Evolutionary conservation across 2,797 vertebrate species (phyloP).

Genomic region (Vespertilio murinus): DNA sequence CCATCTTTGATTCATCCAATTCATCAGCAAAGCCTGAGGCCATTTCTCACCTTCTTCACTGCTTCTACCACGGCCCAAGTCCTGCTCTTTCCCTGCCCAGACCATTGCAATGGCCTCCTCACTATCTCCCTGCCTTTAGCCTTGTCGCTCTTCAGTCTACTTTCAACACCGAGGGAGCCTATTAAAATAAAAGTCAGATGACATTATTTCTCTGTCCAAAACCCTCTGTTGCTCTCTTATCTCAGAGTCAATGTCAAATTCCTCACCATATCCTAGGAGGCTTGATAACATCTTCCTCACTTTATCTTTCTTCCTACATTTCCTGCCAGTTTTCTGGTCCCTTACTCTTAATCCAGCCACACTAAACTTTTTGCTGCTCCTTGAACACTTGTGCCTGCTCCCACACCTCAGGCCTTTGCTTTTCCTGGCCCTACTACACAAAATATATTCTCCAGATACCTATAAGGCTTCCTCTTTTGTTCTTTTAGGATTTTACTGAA

Average conservation of each 20-base stretch:
- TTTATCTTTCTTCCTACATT: neutral
- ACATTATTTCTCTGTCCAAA: neutral
- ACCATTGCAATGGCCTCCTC: neutral
- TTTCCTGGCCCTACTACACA: neutral
- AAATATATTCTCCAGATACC: neutral
- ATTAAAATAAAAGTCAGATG: neutral
- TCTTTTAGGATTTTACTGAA: neutral
- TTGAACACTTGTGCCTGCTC: neutral
- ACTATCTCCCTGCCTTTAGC: neutral
- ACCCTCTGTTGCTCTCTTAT: neutral
- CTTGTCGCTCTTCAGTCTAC: neutral
- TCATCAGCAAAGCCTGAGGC: neutral
- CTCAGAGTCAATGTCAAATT: neutral
- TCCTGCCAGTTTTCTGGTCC: neutral
- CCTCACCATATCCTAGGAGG: neutral
- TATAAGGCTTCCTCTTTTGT: neutral
- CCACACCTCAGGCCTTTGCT: neutral
- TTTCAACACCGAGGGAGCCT: neutral
- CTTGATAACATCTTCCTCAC: neutral
- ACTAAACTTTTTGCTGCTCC: neutral
- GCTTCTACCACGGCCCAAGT: neutral
- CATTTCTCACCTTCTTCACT: neutral
- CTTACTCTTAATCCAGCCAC: neutral
- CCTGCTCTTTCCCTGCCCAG: neutral
- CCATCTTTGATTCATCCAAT: neutral